A percentile compares a stretch with the other conserved stretches of the same genome.
These are phyloP conservation scores for Chloebia gouldiae DNA, from an alignment of 2,113 vertebrate species.

Conservation along the genomic window DNA sequence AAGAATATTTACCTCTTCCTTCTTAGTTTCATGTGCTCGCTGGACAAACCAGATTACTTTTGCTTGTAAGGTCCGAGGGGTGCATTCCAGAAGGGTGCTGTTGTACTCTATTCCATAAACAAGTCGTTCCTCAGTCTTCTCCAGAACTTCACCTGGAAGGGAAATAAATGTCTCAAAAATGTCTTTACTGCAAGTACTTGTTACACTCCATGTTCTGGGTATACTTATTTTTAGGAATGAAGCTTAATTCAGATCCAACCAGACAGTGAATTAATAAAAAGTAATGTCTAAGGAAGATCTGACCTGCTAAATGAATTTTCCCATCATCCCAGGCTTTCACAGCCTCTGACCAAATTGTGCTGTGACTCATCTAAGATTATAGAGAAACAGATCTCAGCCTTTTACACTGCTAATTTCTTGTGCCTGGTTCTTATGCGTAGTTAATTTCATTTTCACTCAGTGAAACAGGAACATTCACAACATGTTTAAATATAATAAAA, in stretches of 20 bases:
- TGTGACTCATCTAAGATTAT: not conserved
- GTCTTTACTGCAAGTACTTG: not conserved
- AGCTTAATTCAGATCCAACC: not conserved
- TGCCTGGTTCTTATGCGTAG: not conserved
- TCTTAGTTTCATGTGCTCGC: constrained; percentile 74
- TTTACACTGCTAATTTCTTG: not conserved
- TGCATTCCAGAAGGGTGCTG: constrained; percentile 92
- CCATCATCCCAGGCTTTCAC: not conserved
- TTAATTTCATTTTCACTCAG: not conserved
- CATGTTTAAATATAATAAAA: not conserved
- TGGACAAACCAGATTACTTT: constrained; percentile 91
- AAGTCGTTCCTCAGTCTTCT: constrained; percentile 78
- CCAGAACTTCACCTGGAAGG: constrained; percentile 68
- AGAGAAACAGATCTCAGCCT: not conserved
- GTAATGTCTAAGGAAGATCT: not conserved
- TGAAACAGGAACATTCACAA: not conserved
- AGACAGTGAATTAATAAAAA: not conserved
- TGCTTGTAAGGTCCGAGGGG: constrained; percentile 89
- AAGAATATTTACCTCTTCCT: constrained; percentile 81
- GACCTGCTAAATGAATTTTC: not conserved
- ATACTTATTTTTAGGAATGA: not conserved
- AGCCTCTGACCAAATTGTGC: not conserved
- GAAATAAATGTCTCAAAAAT: not conserved
- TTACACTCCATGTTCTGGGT: not conserved
- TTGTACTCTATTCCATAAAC: constrained; percentile 91